Evolutionary conservation across 2,888 invertebrate species (phyloP), one percentile per base, ranked within the genome.

Genomic region (Mythimna lalbum): DNA sequence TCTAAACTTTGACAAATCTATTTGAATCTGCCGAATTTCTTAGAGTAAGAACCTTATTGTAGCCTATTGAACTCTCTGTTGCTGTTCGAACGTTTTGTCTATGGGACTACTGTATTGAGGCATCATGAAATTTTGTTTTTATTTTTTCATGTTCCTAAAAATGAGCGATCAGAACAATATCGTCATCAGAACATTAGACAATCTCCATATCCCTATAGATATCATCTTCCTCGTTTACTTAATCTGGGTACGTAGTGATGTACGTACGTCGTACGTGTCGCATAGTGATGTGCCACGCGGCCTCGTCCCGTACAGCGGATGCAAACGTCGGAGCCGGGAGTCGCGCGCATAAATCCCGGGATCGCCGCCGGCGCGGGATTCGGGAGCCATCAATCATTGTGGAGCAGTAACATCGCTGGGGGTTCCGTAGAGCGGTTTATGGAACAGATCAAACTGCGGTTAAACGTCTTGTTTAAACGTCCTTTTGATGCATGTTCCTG

Each of bases 361-460:
- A 85, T 93, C 89, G 95, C 95, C 94, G 95, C 91, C 92, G 92
- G 95, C 93, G 90, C 94, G 88, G 92, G 93, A 92, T 94, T 95
- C 90, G 94, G 95, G 93, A 92, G 88, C 92, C 89, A 96, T 96
- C 95, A 93, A 95, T 96, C 95, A 96, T 92, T 91, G 82, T 82
- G 87, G 89, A 89, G 88, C 85, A 90, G 90, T 89, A 87, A 89
- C 92, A 90, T 91, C 91, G 90, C 92, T 90, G 92, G 90, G 89
- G 92, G 93, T 92, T 90, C 79, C 49, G 68, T 56, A 79, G 82
- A 79, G 74, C n/a, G 62, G 31, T 78, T 82, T 73, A 55, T 82
- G 49, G 59, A 82, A 73, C 82, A 79, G 79, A 79, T 82, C 68
- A 78, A 81, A 78, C 79, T 73, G 62, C 53, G 81, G 81, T 65